phyloP scores from a whole-genome alignment of 2,888 invertebrate genomes.

The Cataglyphis livida region DNA sequence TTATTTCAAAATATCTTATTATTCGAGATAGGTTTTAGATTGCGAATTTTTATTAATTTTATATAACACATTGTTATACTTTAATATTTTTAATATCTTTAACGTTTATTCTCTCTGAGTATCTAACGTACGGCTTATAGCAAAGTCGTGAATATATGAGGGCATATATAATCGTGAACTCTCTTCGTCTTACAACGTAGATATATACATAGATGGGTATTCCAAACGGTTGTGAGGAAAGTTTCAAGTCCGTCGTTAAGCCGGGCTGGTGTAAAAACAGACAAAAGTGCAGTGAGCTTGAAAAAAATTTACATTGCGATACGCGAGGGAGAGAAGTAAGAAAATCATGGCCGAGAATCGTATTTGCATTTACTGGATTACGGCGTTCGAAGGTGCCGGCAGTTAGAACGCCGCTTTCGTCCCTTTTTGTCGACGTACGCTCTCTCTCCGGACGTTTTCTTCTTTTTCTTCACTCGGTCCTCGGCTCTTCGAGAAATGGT shows the following conservation, averaged over 20 bases:
- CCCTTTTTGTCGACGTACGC: slow-evolving; percentile 50
- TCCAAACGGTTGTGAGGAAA: slow-evolving; percentile 45
- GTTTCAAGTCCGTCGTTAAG: slow-evolving; percentile 21
- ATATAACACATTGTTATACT: neutral
- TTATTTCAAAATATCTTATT: neutral
- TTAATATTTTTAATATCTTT: neutral
- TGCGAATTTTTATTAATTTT: neutral
- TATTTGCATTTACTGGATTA: slow-evolving; percentile 71
- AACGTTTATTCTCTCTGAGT: neutral
- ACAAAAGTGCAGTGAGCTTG: slow-evolving; percentile 29
- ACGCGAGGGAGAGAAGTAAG: slow-evolving; percentile 53
- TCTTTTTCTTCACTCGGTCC: slow-evolving; percentile 42
- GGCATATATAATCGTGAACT: neutral
- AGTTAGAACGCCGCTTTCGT: slow-evolving; percentile 52
- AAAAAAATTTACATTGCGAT: slow-evolving; percentile 54
- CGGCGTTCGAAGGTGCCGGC: slow-evolving; percentile 63
- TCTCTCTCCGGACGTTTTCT: slow-evolving; percentile 21
- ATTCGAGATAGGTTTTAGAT: neutral
- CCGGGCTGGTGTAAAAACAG: slow-evolving; percentile 27
- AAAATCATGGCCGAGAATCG: slow-evolving; percentile 63
- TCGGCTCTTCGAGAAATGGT: slow-evolving; percentile 53
- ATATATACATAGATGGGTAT: neutral
- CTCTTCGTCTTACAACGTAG: neutral
- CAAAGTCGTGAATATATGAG: neutral
- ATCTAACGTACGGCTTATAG: neutral